Percentiles rank a stretch among this genome's conserved stretches.
phyloP scores from a whole-genome alignment of 2,888 invertebrate genomes.

The Idaea biselata region DNA sequence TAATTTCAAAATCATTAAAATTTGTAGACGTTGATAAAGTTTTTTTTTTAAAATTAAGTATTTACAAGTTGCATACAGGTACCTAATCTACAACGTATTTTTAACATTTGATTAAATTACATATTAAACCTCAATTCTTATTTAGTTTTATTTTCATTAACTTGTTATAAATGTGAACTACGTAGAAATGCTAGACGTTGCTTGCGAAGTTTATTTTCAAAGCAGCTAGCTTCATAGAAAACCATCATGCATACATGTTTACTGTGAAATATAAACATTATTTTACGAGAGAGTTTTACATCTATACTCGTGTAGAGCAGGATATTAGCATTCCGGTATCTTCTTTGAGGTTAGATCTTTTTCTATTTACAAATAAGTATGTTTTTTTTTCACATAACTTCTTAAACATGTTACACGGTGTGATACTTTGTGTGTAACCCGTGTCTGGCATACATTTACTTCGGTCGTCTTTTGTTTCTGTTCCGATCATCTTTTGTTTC shows the following conservation, averaged over 20 bases:
- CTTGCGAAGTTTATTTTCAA: slow-evolving; percentile 11
- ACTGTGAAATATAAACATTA: slow-evolving; percentile 26
- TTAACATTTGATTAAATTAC: no score
- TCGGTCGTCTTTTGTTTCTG: no score
- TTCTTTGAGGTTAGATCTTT: slow-evolving; percentile 29
- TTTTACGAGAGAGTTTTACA: slow-evolving; percentile 30
- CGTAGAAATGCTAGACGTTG: slow-evolving; percentile 9
- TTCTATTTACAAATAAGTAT: neutral
- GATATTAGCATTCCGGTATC: slow-evolving; percentile 47
- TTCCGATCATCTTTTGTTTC: no score
- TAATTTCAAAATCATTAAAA: no score
- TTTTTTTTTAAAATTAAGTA: no score
- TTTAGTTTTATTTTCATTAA: neutral
- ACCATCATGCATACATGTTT: slow-evolving; percentile 5
- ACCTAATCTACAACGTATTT: no score
- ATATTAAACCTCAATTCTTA: no score
- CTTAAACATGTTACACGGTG: neutral
- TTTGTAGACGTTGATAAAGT: no score
- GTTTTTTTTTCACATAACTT: neutral
- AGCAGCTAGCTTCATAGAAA: slow-evolving; percentile 2
- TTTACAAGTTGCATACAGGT: no score
- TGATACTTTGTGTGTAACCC: no score
- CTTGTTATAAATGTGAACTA: neutral
- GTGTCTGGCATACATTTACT: no score
- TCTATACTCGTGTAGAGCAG: slow-evolving; percentile 40